Evolutionary conservation across 2,797 vertebrate species (phyloP).

Genomic region (Hoplostethus atlanticus): DNA sequence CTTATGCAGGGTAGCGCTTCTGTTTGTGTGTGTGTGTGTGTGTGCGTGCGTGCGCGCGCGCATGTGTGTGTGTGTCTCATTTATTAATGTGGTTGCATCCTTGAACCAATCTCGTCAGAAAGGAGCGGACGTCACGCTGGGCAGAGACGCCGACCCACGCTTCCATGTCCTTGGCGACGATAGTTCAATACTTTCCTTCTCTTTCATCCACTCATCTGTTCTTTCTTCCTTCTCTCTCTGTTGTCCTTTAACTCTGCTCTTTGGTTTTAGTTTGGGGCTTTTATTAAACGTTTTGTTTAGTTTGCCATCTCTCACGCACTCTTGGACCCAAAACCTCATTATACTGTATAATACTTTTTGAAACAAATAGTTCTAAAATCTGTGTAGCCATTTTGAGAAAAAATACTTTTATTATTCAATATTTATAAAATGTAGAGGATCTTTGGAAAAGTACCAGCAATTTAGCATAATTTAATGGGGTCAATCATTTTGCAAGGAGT

Average conservation of each 20-base stretch:
- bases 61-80: conserved; percentile 43
- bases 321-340: no score
- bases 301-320: no score
- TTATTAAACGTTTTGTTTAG: not conserved
- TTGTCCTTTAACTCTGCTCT: not conserved
- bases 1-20: conserved; percentile 16
- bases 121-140: conserved; percentile 46
- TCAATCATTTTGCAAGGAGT: no score
- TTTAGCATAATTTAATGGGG: no score
- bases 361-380: no score
- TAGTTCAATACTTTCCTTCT: conserved; percentile 46
- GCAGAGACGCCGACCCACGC: conserved; percentile 43
- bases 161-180: conserved; percentile 56
- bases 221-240: conserved; percentile 20
- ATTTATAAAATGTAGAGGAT: no score
- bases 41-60: conserved; percentile 14
- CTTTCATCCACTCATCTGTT: not conserved
- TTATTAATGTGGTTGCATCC: conserved; percentile 68
- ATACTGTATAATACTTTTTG: no score
- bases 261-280: conserved; percentile 22
- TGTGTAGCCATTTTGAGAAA: no score
- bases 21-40: conserved; percentile 10
- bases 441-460: no score
- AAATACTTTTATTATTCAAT: no score
- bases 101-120: conserved; percentile 67